Evolutionary conservation across 2,888 invertebrate genomes (phyloP).

Genomic region (Trichacis sp.): DNA sequence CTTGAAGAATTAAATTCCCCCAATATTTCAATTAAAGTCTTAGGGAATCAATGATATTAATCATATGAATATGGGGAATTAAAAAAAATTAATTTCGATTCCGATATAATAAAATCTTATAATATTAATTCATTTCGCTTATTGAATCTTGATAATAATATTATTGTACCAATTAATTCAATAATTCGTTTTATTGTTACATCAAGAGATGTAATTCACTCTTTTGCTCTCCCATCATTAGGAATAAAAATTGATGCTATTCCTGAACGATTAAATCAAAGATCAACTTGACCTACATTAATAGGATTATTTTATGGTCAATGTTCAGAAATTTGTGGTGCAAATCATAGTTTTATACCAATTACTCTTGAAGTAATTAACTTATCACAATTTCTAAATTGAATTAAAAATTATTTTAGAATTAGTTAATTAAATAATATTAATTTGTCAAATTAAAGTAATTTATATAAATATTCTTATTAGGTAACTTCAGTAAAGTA

Average conservation of each 20-base stretch:
- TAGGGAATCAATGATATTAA: constrained; percentile 79
- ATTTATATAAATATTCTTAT: constrained; percentile 74
- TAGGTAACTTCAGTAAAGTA: too few species aligned
- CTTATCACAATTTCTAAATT: too few species aligned
- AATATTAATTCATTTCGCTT: constrained; percentile 73
- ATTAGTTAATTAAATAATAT: too few species aligned
- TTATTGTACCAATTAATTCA: too few species aligned
- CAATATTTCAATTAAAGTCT: constrained; percentile 75
- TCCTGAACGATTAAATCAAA: too few species aligned
- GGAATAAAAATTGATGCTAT: constrained; percentile 78
- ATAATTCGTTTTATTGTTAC: constrained; percentile 77
- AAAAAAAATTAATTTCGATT: constrained; percentile 74
- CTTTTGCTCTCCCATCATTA: constrained; percentile 75
- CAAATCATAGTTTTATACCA: too few species aligned
- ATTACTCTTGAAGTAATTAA: too few species aligned
- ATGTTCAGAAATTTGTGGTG: too few species aligned
- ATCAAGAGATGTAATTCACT: constrained; percentile 79
- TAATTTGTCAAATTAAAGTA: too few species aligned
- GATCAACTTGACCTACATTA: constrained; percentile 55
- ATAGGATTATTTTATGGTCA: too few species aligned
- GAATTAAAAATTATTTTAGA: constrained; percentile 67
- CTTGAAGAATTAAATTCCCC: constrained; percentile 75
- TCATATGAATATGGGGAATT: too few species aligned
- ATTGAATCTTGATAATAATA: constrained; percentile 77
- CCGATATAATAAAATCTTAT: constrained; percentile 77